Evolutionary conservation across 2,797 vertebrate species (phyloP).

Genomic region (Atherinosoma microstoma): DNA sequence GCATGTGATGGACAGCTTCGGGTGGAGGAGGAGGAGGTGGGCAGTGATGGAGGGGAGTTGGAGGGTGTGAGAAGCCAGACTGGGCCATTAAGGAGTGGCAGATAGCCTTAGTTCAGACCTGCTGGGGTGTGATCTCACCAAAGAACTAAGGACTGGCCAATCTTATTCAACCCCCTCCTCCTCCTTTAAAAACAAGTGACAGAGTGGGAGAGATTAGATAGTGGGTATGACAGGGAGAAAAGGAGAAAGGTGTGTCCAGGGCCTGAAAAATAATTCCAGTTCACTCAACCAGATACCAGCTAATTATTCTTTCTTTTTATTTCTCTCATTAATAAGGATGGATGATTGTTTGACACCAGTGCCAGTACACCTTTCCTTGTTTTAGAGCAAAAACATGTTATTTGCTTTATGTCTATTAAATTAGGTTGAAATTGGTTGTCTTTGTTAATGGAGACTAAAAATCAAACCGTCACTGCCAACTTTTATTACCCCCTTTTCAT

Average conservation of each 20-base stretch:
- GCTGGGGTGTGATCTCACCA: constrained; percentile 77
- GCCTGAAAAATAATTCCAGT: constrained; percentile 21
- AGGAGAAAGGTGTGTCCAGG: constrained; percentile 14
- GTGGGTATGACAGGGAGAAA: constrained; percentile 16
- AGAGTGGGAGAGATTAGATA: constrained; percentile 46
- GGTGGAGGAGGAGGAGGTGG: constrained; percentile 25
- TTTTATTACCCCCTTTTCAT: background rate
- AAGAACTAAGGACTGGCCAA: constrained; percentile 50
- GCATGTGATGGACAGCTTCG: constrained; percentile 56
- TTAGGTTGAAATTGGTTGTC: background rate
- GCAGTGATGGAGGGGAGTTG: constrained; percentile 8
- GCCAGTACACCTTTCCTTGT: background rate
- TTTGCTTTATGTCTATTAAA: background rate
- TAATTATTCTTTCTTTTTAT: constrained; percentile 1
- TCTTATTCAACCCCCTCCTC: constrained; percentile 26
- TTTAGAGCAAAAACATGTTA: background rate
- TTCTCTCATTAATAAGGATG: background rate
- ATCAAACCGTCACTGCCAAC: background rate
- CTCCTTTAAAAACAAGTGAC: constrained; percentile 37
- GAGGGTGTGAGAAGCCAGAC: constrained; percentile 59
- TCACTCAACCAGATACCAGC: background rate
- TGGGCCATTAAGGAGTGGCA: constrained; percentile 67
- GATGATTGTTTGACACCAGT: background rate
- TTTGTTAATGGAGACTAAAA: background rate
- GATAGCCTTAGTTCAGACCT: constrained; percentile 64